phyloP scores from a whole-genome alignment of 2,113 vertebrate species.

The Irena cyanogastra region DNA sequence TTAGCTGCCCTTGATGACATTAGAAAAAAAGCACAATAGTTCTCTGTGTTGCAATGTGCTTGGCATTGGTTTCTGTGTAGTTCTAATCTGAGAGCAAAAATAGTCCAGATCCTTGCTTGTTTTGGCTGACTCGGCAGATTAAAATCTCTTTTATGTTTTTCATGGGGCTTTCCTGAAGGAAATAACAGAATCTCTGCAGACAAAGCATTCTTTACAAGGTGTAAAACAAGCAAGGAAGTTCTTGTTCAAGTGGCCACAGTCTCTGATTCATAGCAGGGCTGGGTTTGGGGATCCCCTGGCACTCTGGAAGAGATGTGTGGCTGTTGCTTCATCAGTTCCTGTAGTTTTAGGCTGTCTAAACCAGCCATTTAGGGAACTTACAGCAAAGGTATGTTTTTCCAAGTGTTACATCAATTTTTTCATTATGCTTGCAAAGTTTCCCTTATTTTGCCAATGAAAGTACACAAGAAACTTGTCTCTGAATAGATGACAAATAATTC shows the following conservation, averaged over 20 bases:
- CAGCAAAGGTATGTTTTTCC: neutral
- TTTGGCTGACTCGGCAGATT: neutral
- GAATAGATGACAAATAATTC: neutral
- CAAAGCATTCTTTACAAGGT: neutral
- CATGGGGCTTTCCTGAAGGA: conserved; percentile 16
- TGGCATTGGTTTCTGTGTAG: neutral
- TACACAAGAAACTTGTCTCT: neutral
- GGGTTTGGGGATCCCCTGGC: neutral
- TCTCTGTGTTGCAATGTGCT: neutral
- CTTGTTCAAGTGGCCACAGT: neutral
- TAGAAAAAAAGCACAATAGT: neutral
- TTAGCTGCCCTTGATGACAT: neutral
- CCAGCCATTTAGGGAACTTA: neutral
- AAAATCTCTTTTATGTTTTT: neutral
- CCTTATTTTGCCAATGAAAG: neutral
- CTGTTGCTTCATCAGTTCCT: neutral
- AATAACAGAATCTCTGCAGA: neutral
- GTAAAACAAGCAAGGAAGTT: neutral
- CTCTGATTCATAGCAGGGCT: neutral
- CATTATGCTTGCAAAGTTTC: neutral
- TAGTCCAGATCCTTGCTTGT: neutral
- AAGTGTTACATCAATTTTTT: neutral
- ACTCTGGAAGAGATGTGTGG: neutral
- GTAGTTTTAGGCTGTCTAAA: neutral
- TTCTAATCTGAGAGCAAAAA: neutral